Evolutionary conservation across 2,797 vertebrate genomes (phyloP), one percentile per base, ranked within the genome.

Genomic region (Sebastes vulpes): DNA sequence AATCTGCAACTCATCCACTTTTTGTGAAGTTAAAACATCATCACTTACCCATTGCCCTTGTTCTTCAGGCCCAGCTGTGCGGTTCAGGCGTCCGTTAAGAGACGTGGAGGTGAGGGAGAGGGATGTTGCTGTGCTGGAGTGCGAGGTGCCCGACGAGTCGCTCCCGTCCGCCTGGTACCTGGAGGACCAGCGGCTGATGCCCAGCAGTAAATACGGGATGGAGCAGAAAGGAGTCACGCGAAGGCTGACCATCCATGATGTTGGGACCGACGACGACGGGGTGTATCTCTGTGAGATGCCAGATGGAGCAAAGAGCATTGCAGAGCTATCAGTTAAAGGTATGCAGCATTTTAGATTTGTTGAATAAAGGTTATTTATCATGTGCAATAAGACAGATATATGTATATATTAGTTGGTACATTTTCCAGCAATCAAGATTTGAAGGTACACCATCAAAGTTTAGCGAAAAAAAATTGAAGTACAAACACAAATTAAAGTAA

Each of bases 281-380:
- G 95, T 99, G 66, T 99, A 99, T 84, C 96, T 99, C 48, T 99
- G 98, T 28, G 98, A 99, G 93, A 99, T 98, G 97, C 96, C 97
- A 16, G 97, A 97, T 79, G 98, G 98, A 14, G 97, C 94, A 4
- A 97, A 97, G 92, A 98, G 96, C 23, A 97, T 99, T 1, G 98
- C 98, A 0, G 98, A 98, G 57, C 95, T 99, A 6, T 96, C 97
- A 0, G 98, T 99, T 31, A 98, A 97, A 98, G 98, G 98, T 99
- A 21, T 10, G 18, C 5, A 23, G 5, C 9, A 18, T 38, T 29
- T 71, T 10, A 23, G 1, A 64, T 68, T 48, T 52, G 35, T 38
- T 0, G 35, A 57, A 26, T 14, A 54, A 73, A 48, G 2, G 3
- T 35, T 0, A 20, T 3, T 53, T 1, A 10, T 18, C 10, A 21